Evolutionary conservation across 2,797 vertebrate genomes (phyloP).

Genomic region (Micrastur ruficollis): DNA sequence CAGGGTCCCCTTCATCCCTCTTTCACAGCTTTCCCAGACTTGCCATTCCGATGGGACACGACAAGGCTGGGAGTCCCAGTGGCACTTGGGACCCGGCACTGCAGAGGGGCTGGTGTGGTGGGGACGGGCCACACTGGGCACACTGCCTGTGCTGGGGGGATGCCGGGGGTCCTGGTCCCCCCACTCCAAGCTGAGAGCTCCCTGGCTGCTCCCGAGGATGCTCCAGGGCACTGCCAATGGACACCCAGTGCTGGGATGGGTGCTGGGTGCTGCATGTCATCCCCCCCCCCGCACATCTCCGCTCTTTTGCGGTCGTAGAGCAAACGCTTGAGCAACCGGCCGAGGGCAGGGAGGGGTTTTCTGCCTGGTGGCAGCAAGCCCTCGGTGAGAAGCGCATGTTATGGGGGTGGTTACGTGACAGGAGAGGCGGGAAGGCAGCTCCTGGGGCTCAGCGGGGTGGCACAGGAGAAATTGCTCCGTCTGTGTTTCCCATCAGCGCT

Average conservation of each 20-base stretch:
- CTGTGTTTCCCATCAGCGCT: rapidly evolving
- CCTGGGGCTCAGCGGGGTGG: rapidly evolving
- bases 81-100: rapidly evolving
- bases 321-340: rapidly evolving
- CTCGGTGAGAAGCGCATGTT: rapidly evolving
- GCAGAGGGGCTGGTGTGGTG: background rate
- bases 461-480: rapidly evolving
- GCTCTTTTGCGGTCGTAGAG: rapidly evolving
- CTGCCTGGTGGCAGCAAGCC: background rate
- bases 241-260: rapidly evolving
- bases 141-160: rapidly evolving
- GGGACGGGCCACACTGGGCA: rapidly evolving
- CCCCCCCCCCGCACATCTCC: background rate
- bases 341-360: background rate
- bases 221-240: rapidly evolving
- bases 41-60: rapidly evolving
- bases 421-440: background rate
- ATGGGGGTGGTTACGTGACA: rapidly evolving
- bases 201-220: background rate
- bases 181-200: background rate
- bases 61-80: rapidly evolving
- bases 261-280: rapidly evolving
- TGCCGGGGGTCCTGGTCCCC: background rate
- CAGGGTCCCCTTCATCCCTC: background rate
- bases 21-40: rapidly evolving